Evolutionary conservation across 2,113 vertebrate genomes (phyloP).

Genomic region (Lepus europaeus): DNA sequence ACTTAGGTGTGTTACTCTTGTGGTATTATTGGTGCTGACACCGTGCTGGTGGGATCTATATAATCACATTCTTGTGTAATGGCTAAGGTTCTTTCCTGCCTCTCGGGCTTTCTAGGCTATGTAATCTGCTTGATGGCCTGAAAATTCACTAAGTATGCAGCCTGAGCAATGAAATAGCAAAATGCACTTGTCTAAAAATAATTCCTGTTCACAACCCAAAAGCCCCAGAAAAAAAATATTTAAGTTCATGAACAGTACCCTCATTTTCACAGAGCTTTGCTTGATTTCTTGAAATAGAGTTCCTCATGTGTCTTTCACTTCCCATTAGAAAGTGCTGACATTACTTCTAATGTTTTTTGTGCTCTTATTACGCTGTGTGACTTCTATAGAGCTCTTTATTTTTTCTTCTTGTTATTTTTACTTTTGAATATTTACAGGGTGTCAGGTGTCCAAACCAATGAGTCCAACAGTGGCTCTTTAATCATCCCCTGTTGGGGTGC

Average conservation of each 20-base stretch:
- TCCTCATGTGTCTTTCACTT: constrained; percentile 70
- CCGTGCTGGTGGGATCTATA: neutral
- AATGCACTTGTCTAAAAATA: constrained; percentile 23
- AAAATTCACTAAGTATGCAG: constrained; percentile 10
- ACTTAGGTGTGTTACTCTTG: constrained; percentile 75
- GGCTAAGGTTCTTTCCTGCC: neutral
- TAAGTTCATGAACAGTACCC: neutral
- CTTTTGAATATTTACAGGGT: constrained; percentile 30
- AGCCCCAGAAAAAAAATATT: constrained; percentile 29
- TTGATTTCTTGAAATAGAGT: constrained; percentile 63
- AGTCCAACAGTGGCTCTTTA: neutral
- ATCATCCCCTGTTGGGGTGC: neutral
- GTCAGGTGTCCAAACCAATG: neutral
- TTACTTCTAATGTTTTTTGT: constrained; percentile 36
- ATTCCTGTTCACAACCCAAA: neutral
- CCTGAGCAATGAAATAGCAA: neutral
- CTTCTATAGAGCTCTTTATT: constrained; percentile 7
- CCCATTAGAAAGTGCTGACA: constrained; percentile 75
- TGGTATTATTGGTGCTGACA: constrained; percentile 68
- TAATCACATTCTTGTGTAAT: constrained; percentile 1
- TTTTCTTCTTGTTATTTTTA: constrained; percentile 69
- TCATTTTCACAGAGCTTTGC: constrained; percentile 12
- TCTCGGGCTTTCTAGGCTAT: neutral
- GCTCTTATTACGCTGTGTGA: neutral
- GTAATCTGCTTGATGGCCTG: neutral